A percentile compares a stretch with the other conserved stretches of the same genome.
phyloP scores from a whole-genome alignment of 2,888 invertebrate genomes.

The Cryptus viduatorius region DNA sequence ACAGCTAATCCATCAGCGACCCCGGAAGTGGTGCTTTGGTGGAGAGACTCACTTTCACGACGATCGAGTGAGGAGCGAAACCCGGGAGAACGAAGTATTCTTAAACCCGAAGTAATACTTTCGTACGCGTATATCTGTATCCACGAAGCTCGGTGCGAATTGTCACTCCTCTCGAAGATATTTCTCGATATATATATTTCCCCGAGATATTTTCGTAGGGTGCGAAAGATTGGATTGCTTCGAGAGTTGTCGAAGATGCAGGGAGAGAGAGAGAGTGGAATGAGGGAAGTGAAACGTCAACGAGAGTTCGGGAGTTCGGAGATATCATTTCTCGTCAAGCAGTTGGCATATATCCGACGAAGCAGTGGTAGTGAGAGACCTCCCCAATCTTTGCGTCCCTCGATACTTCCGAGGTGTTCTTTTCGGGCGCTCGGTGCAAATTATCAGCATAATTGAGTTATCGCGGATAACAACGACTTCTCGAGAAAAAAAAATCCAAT shows the following conservation, averaged over 20 bases:
- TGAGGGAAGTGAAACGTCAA: not conserved
- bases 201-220: slow-evolving; percentile 50
- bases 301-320: not conserved
- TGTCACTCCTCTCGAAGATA: slow-evolving; percentile 39
- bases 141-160: slow-evolving; percentile 42
- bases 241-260: slow-evolving; percentile 16
- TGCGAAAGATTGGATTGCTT: slow-evolving; percentile 59
- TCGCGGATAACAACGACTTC: too few relatives aligned
- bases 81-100: not conserved
- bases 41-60: slow-evolving; percentile 40
- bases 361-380: not conserved
- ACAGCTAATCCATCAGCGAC: slow-evolving; percentile 23
- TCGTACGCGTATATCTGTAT: slow-evolving; percentile 23
- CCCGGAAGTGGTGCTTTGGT: slow-evolving; percentile 25
- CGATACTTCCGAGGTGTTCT: not conserved
- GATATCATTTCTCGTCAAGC: slow-evolving; percentile 11
- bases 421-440: not conserved
- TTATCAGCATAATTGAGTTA: not conserved
- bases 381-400: not conserved
- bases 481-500: too few relatives aligned
- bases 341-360: not conserved
- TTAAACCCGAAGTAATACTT: slow-evolving; percentile 2
- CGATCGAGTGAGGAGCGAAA: slow-evolving; percentile 10
- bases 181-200: slow-evolving; percentile 36
- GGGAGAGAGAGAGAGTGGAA: not conserved